Conservation (phyloP, 2,113 vertebrate species). For the Anguilla japonica region DNA sequence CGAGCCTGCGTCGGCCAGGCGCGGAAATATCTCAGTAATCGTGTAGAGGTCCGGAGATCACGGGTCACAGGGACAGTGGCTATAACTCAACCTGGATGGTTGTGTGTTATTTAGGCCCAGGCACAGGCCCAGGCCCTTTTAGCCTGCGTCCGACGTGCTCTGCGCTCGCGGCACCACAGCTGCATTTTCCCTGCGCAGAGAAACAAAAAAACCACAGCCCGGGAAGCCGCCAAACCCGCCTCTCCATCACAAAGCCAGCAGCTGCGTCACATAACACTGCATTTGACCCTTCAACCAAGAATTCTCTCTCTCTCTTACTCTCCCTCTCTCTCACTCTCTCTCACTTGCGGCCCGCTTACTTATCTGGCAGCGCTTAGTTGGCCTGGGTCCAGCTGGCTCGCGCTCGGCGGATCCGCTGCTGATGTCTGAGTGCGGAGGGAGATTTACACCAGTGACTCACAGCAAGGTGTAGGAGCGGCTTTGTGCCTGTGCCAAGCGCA, state of each 20-base stretch:
- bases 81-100: background rate
- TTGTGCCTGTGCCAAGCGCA: constrained; percentile 25
- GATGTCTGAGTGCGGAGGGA: constrained; percentile 33
- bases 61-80: background rate
- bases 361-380: constrained; percentile 56
- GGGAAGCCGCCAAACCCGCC: constrained; percentile 1
- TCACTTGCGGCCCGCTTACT: constrained; percentile 49
- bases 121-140: background rate
- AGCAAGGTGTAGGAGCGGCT: constrained; percentile 11
- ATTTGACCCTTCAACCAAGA: constrained; percentile 54
- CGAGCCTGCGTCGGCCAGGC: background rate
- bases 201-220: background rate
- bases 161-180: background rate
- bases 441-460: constrained; percentile 38
- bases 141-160: background rate
- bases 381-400: constrained; percentile 57
- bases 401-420: constrained; percentile 29
- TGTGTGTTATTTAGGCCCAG: constrained; percentile 15
- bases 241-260: constrained; percentile 31
- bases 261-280: constrained; percentile 52
- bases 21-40: background rate
- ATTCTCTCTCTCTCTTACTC: constrained; percentile 29
- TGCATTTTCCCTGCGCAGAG: background rate
- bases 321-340: constrained; percentile 27
- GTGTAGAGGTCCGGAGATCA: constrained; percentile 4